These are phyloP conservation scores for Sebastes itinus DNA, from an alignment of 2,797 vertebrate genomes.

Conservation along the genomic window DNA sequence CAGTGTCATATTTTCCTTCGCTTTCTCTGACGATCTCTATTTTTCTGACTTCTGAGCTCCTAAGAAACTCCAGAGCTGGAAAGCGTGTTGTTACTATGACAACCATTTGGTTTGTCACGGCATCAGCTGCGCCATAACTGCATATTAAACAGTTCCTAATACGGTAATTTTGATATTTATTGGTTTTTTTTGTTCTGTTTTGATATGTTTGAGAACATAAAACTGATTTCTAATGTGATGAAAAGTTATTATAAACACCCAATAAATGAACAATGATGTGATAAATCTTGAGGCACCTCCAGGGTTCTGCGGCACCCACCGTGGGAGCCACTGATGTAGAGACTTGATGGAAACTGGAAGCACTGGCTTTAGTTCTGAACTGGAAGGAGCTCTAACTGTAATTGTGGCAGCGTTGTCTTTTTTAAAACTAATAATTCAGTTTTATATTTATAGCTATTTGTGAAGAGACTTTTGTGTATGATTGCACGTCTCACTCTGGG, in stretches of 20 bases:
- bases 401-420: not conserved
- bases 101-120: not conserved
- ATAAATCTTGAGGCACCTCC: not conserved
- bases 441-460: not conserved
- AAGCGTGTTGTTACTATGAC: constrained; percentile 2
- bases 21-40: not conserved
- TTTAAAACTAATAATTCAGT: not conserved
- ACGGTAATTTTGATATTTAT: not conserved
- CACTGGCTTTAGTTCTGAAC: not conserved
- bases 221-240: not conserved
- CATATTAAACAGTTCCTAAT: not conserved
- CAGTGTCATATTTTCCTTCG: not conserved
- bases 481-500: not conserved
- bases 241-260: not conserved
- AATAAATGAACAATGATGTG: not conserved
- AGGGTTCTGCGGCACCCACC: not conserved
- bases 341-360: not conserved
- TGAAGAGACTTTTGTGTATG: not conserved
- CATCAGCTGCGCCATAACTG: not conserved
- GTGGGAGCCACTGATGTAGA: not conserved
- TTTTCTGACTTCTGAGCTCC: not conserved
- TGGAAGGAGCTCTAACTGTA: not conserved
- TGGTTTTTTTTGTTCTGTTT: not conserved
- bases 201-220: not conserved
- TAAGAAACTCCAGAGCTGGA: not conserved